phyloP scores from a whole-genome alignment of 2,797 vertebrate species.

The Aplochiton taeniatus region DNA sequence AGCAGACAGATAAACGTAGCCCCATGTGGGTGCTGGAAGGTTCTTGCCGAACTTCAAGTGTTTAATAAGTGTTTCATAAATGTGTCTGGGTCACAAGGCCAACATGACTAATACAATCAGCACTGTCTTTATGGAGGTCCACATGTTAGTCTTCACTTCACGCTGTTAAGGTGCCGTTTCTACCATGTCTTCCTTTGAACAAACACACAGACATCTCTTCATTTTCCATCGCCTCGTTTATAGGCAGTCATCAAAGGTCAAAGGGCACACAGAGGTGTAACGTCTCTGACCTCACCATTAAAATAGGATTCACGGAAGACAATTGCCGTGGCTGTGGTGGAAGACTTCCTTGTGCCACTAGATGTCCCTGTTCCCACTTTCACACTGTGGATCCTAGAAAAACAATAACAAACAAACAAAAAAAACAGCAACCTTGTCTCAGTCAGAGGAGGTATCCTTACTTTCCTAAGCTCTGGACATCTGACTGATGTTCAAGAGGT shows the following conservation, averaged over 20 bases:
- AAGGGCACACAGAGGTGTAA: background rate
- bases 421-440: too few relatives aligned
- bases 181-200: too few relatives aligned
- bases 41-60: constrained; percentile 41
- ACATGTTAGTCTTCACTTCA: constrained; percentile 4
- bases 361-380: constrained; percentile 73
- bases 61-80: constrained; percentile 35
- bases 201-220: too few relatives aligned
- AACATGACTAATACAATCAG: constrained; percentile 41
- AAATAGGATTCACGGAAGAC: too few relatives aligned
- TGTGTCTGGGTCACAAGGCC: constrained; percentile 40
- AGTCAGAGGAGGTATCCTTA: too few relatives aligned
- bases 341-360: constrained; percentile 51
- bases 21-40: constrained; percentile 1
- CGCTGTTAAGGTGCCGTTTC: too few relatives aligned
- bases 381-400: background rate
- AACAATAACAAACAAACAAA: too few relatives aligned
- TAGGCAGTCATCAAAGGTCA: too few relatives aligned
- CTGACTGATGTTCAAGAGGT: too few relatives aligned
- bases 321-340: constrained; percentile 5
- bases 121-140: background rate
- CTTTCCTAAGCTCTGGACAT: too few relatives aligned
- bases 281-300: too few relatives aligned
- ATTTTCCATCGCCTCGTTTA: too few relatives aligned
- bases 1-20: constrained; percentile 20